Percentiles rank a stretch among this genome's conserved stretches.
Conservation (phyloP, 2,113 vertebrate genomes). For the Gasterosteus nipponicus region DNA sequence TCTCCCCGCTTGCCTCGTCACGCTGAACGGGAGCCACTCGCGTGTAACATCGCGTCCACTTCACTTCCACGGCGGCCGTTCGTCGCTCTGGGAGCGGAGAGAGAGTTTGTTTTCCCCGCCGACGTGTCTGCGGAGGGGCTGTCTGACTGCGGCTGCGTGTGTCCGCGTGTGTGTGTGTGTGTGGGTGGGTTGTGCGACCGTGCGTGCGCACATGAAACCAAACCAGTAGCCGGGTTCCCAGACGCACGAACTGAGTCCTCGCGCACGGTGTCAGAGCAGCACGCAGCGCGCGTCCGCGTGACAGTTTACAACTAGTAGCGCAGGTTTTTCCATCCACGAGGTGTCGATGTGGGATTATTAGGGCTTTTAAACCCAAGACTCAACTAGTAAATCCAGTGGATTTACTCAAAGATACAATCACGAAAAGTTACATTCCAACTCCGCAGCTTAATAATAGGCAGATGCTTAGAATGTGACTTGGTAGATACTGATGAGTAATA, state of each 20-base stretch:
- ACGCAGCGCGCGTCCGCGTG: neutral
- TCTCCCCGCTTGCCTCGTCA: conserved; percentile 24
- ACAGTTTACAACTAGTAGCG: neutral
- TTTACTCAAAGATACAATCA: neutral
- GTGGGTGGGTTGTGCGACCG: neutral
- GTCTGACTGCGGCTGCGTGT: conserved; percentile 20
- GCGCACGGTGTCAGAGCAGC: conserved; percentile 44
- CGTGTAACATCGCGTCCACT: conserved; percentile 32
- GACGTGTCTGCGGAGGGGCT: conserved; percentile 16
- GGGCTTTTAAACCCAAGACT: neutral
- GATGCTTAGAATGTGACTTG: neutral
- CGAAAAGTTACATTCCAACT: neutral
- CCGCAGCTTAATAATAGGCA: neutral
- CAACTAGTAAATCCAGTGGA: neutral
- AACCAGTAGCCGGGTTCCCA: conserved; percentile 5
- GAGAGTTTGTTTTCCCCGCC: conserved; percentile 28
- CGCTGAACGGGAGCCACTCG: conserved; percentile 47
- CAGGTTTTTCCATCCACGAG: neutral
- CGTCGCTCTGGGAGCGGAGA: neutral
- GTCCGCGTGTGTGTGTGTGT: neutral
- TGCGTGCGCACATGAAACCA: neutral
- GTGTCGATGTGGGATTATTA: neutral
- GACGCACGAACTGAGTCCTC: conserved; percentile 44
- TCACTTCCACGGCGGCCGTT: conserved; percentile 14
- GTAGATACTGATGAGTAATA: neutral